Evolutionary conservation across 2,888 invertebrate genomes (phyloP).

Genomic region (Heliconius aoede): DNA sequence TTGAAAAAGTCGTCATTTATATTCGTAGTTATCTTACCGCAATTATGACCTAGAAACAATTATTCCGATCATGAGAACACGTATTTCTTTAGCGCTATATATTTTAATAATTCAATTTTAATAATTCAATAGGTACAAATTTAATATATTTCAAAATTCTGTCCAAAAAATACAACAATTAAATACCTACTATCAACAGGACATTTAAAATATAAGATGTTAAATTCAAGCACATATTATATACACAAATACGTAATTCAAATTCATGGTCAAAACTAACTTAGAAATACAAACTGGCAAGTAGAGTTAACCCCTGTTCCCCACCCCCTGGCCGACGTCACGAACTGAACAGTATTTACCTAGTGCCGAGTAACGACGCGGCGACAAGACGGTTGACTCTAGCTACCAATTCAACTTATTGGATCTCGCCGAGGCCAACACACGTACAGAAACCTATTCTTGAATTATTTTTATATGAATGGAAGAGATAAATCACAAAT

Average conservation of each 20-base stretch:
- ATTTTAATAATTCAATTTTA: too few relatives aligned
- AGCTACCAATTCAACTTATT: conserved; percentile 67
- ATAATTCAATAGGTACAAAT: too few relatives aligned
- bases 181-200: background rate
- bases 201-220: background rate
- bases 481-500: background rate
- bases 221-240: background rate
- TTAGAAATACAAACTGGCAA: conserved; percentile 5
- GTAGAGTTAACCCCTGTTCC: conserved; percentile 2
- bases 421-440: conserved; percentile 51
- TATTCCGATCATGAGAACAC: background rate
- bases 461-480: background rate
- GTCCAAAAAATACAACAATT: too few relatives aligned
- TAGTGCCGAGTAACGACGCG: conserved; percentile 48
- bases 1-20: background rate
- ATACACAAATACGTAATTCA: background rate
- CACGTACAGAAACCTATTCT: conserved; percentile 35
- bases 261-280: conserved; percentile 9
- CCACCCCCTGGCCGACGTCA: conserved; percentile 9
- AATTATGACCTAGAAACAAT: background rate
- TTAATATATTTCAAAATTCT: too few relatives aligned
- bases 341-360: conserved; percentile 36
- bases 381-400: conserved; percentile 63
- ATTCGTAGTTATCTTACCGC: background rate
- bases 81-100: background rate